Evolutionary conservation across 2,888 invertebrate species (phyloP).

Genomic region (Prostheceraeus crozeri): DNA sequence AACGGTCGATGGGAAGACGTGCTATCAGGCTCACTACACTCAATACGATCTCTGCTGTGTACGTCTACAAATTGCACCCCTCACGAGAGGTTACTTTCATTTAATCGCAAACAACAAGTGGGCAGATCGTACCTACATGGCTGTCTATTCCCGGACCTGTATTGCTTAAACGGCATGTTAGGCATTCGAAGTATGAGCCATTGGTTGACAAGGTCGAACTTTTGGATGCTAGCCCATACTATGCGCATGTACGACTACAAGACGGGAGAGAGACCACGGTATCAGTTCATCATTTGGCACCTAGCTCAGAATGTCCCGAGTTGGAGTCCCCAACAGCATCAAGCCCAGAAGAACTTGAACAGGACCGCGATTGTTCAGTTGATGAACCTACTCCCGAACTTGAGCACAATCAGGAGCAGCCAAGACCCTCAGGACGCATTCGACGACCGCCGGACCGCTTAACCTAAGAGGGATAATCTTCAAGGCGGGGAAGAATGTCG

Average conservation of each 20-base stretch:
- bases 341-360: too few relatives aligned
- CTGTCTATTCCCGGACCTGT: slow-evolving; percentile 34
- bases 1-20: slow-evolving; percentile 37
- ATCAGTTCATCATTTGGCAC: slow-evolving; percentile 36
- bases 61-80: slow-evolving; percentile 37
- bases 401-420: too few relatives aligned
- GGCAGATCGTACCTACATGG: too few relatives aligned
- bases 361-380: too few relatives aligned
- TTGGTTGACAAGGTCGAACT: slow-evolving; percentile 39
- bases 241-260: slow-evolving; percentile 37
- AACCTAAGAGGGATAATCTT: too few relatives aligned
- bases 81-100: slow-evolving; percentile 36
- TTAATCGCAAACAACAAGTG: slow-evolving; percentile 26
- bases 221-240: slow-evolving; percentile 35
- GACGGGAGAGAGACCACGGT: slow-evolving; percentile 38
- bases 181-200: slow-evolving; percentile 35
- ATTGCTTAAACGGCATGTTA: slow-evolving; percentile 38
- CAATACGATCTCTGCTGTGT: slow-evolving; percentile 40
- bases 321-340: too few relatives aligned
- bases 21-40: slow-evolving; percentile 41
- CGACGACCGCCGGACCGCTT: too few relatives aligned
- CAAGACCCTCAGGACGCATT: too few relatives aligned
- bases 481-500: too few relatives aligned
- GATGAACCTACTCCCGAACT: too few relatives aligned
- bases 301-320: too few relatives aligned